Conservation (phyloP, 2,113 vertebrate genomes). For the Excalfactoria chinensis region DNA sequence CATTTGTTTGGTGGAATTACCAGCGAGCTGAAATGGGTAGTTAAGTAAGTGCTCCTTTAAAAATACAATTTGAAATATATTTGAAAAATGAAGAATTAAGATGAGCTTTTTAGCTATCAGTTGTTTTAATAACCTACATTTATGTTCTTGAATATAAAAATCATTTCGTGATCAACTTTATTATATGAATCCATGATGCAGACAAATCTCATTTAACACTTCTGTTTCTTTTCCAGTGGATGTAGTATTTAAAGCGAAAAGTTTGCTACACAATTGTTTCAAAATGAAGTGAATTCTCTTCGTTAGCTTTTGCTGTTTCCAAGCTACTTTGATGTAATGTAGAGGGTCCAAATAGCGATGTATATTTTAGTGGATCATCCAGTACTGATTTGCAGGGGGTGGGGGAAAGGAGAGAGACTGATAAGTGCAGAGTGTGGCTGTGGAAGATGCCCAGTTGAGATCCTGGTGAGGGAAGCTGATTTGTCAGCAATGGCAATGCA, state of each 20-base stretch:
- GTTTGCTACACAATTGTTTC: neutral
- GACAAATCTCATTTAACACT: neutral
- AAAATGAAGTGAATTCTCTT: neutral
- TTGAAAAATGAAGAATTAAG: neutral
- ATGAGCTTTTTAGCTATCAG: neutral
- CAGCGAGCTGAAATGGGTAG: slow-evolving; percentile 8
- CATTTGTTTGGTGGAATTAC: slow-evolving; percentile 43
- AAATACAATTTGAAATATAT: neutral
- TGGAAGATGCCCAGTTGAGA: neutral
- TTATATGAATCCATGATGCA: neutral
- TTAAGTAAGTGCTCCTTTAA: slow-evolving; percentile 41
- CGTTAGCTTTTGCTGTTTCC: neutral
- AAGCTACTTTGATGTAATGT: neutral
- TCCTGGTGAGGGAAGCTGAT: neutral
- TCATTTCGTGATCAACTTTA: neutral
- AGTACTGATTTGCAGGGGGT: neutral
- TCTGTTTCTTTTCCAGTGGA: neutral
- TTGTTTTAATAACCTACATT: neutral
- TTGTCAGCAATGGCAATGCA: neutral
- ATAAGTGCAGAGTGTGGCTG: neutral
- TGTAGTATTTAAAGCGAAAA: neutral
- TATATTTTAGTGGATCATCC: neutral
- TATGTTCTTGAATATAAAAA: neutral
- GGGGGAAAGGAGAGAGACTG: neutral
- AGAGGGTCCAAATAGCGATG: neutral